Evolutionary conservation across 2,797 vertebrate species (phyloP).

Genomic region (Epinephelus malabaricus): DNA sequence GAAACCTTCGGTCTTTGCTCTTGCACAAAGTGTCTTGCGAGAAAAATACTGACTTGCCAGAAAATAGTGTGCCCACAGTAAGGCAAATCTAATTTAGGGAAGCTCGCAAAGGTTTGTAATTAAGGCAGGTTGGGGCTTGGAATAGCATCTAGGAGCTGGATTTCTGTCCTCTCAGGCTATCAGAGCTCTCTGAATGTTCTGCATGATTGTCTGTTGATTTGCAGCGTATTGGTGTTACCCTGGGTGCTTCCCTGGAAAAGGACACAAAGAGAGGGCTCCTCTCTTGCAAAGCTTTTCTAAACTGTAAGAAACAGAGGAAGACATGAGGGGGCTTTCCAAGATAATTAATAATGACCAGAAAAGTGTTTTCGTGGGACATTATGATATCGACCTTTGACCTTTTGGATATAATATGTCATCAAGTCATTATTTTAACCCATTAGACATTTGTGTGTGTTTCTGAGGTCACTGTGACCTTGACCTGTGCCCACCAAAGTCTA

Average conservation of each 20-base stretch:
- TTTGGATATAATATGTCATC: no score
- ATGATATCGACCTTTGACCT: no score
- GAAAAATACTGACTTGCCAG: slow-evolving; percentile 54
- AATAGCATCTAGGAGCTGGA: slow-evolving; percentile 44
- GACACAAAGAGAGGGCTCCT: slow-evolving; percentile 60
- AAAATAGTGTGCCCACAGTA: slow-evolving; percentile 40
- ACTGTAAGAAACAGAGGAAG: slow-evolving; percentile 26
- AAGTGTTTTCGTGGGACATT: no score
- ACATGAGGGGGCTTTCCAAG: slow-evolving; percentile 6
- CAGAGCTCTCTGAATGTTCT: slow-evolving; percentile 71
- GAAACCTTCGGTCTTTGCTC: slow-evolving; percentile 43
- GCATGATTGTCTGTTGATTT: slow-evolving; percentile 80
- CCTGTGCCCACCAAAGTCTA: no score
- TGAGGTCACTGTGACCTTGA: no score
- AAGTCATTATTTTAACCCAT: no score
- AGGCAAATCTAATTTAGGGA: slow-evolving; percentile 61
- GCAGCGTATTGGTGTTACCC: slow-evolving; percentile 68
- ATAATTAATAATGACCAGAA: no score
- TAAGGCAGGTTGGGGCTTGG: slow-evolving; percentile 46
- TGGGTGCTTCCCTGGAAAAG: slow-evolving; percentile 66
- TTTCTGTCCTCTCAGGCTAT: slow-evolving; percentile 65
- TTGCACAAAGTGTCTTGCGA: slow-evolving; percentile 38
- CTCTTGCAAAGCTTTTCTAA: slow-evolving; percentile 47
- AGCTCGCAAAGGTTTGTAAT: slow-evolving; percentile 65
- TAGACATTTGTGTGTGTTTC: no score